These are phyloP conservation scores for Pelobates fuscus DNA, from an alignment of 2,113 vertebrate genomes.

Conservation along the genomic window DNA sequence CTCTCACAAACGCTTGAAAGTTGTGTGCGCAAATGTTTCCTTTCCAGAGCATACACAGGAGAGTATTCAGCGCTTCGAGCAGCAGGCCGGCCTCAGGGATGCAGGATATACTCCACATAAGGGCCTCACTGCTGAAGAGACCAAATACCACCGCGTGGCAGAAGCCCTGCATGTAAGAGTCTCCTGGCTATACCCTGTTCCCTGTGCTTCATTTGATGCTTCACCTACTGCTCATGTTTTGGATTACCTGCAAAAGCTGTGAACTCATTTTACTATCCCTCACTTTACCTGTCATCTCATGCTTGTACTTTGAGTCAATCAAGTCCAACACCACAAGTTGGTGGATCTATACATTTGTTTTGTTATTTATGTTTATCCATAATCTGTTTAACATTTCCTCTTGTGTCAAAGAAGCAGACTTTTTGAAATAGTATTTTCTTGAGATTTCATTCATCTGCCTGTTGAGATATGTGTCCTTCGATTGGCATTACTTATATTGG, in stretches of 20 bases:
- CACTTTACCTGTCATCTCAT: no score
- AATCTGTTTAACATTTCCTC: no score
- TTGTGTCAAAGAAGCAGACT: no score
- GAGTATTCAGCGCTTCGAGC: slow-evolving; percentile 89
- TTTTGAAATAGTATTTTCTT: no score
- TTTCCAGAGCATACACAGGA: slow-evolving; percentile 87
- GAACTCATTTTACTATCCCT: no score
- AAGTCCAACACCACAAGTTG: no score
- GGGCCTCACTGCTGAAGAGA: slow-evolving; percentile 89
- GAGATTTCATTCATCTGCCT: no score
- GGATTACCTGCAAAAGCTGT: background rate
- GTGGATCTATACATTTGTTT: no score
- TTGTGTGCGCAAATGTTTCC: slow-evolving; percentile 54
- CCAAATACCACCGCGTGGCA: slow-evolving; percentile 79
- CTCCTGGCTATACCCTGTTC: background rate
- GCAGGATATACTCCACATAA: slow-evolving; percentile 89
- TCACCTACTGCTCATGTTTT: background rate
- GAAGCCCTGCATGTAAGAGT: slow-evolving; percentile 86
- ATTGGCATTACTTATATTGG: no score
- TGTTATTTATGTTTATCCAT: no score
- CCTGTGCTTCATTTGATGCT: background rate
- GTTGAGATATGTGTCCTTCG: no score
- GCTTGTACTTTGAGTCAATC: no score
- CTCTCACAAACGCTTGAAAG: slow-evolving; percentile 35
- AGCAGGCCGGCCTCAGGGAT: slow-evolving; percentile 89